These are phyloP conservation scores for Ancistrus triradiatus DNA, from an alignment of 2,113 vertebrate species.

Conservation along the genomic window DNA sequence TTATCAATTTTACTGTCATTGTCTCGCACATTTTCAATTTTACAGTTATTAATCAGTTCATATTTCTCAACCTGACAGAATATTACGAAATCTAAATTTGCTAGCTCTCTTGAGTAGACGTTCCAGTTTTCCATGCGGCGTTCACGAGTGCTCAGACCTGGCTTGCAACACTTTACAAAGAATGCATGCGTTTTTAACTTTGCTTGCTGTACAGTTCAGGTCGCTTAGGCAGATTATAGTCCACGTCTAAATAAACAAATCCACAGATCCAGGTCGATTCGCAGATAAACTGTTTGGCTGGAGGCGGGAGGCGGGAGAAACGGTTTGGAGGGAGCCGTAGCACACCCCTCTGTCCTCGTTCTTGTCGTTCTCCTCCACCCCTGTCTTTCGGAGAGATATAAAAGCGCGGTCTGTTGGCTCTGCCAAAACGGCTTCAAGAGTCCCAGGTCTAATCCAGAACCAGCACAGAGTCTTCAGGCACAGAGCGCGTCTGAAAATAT, in stretches of 20 bases:
- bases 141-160: no score
- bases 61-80: no score
- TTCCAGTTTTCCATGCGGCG: no score
- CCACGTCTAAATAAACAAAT: not conserved
- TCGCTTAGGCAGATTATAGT: no score
- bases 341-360: not conserved
- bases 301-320: no score
- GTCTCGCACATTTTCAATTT: no score
- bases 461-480: not conserved
- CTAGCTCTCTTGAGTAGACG: no score
- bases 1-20: no score
- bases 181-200: not conserved
- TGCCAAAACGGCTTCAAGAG: not conserved
- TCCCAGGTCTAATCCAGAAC: not conserved
- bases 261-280: not conserved
- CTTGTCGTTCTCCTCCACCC: not conserved
- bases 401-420: not conserved
- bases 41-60: no score
- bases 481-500: constrained; percentile 48
- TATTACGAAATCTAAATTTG: no score
- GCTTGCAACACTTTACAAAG: no score
- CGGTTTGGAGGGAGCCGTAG: not conserved
- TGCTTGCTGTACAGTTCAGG: not conserved
- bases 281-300: not conserved
- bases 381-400: not conserved